Evolutionary conservation across 2,888 invertebrate genomes (phyloP), one percentile per base, ranked within the genome.

Genomic region (Perithous albicinctus): DNA sequence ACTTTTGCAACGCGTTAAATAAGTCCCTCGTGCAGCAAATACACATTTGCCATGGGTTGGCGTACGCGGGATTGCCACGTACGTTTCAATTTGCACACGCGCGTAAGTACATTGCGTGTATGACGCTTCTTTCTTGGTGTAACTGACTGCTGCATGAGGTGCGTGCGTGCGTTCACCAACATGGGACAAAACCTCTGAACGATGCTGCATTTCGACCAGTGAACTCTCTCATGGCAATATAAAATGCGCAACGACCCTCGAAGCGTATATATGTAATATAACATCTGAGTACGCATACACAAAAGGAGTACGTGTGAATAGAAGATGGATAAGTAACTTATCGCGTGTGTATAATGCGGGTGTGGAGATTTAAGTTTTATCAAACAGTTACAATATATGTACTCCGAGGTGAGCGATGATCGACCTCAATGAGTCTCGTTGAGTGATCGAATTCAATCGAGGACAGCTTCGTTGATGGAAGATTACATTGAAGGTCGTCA

Each of bases 41-140:
- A 15, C 29, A 1, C 46, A 46, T 46, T 29, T 18, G 54, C 29
- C 26, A n/a, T 15, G 67, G 67, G 10, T 18, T 15, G 54, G 35
- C 69, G 51, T 51, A 23, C 23, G 72, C 59, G 26, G 38, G 46
- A 66, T 72, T 56, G 43, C 32, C 46, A 46, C 63, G 63, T 70
- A 77, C 70, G 56, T 78, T 78, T 78, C 78, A 78, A 78, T 72
- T 78, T 72, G 51, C 48, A 78, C 66, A 73, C 73, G 48, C 66
- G 66, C 35, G 51, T 51, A 73, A 73, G 29, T 73, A 29, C 66
- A 43, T 67, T 51, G 61, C 73, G 73, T 67, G 72, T 48, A 23
- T 66, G 35, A 29, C 7, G 20, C 20, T n/a, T n/a, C n/a, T n/a
- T n/a, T 12, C 23, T 20, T 15, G 5, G 35, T 51, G 43, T 26